Evolutionary conservation across 2,113 vertebrate species (phyloP).

Genomic region (Perca schrenkii): DNA sequence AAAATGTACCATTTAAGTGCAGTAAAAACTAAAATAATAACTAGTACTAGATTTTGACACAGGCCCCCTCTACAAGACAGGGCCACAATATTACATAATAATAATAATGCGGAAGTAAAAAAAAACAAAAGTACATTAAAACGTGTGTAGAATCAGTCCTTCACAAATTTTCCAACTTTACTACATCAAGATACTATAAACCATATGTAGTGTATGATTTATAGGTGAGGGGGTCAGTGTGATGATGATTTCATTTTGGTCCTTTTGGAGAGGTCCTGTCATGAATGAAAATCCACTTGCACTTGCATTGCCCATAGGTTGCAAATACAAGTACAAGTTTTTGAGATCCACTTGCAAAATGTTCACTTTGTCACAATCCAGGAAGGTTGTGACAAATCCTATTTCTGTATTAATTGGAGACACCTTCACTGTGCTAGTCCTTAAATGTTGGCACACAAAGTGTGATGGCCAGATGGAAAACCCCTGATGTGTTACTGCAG

Average conservation of each 20-base stretch:
- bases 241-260: neutral
- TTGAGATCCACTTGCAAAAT: neutral
- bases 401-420: neutral
- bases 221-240: neutral
- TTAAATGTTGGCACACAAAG: neutral
- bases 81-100: no score
- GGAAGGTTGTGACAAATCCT: neutral
- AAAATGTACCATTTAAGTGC: no score
- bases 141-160: neutral
- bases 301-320: no score
- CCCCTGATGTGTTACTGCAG: neutral
- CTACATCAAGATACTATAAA: neutral
- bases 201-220: neutral
- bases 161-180: neutral
- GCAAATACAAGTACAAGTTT: neutral
- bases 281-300: neutral
- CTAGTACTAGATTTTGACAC: no score
- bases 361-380: no score
- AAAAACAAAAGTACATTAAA: neutral
- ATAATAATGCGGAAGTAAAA: no score
- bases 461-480: neutral
- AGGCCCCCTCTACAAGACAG: no score
- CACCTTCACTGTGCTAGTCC: neutral
- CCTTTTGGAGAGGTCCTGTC: neutral
- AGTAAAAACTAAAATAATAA: no score